Evolutionary conservation across 2,888 invertebrate genomes (phyloP).

Genomic region (Cephus spinipes): DNA sequence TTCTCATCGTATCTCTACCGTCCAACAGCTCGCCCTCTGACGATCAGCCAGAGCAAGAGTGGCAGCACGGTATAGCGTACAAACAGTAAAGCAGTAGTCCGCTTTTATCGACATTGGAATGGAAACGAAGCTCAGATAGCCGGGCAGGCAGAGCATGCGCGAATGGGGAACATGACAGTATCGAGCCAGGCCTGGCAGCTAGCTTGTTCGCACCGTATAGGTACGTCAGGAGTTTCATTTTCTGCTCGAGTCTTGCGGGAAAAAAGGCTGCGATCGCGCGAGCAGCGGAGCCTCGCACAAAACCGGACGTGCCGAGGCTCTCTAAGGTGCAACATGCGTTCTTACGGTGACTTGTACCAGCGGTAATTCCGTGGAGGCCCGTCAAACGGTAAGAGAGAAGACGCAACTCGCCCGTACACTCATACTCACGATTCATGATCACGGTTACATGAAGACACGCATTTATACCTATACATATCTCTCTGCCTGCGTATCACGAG

Average conservation of each 20-base stretch:
- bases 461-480: no score
- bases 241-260: background rate
- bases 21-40: no score
- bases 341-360: conserved; percentile 29
- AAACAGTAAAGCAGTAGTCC: conserved; percentile 10
- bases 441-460: no score
- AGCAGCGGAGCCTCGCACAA: background rate
- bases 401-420: no score
- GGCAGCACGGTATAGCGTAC: conserved; percentile 18
- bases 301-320: conserved; percentile 2
- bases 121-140: conserved; percentile 21
- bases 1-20: no score
- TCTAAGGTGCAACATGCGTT: background rate
- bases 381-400: conserved; percentile 25
- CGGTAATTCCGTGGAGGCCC: conserved; percentile 51
- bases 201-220: conserved; percentile 29
- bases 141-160: conserved; percentile 48
- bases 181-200: conserved; percentile 61
- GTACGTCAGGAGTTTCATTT: conserved; percentile 3
- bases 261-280: no score
- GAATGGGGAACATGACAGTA: conserved; percentile 56
- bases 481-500: no score
- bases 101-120: conserved; percentile 28
- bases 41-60: no score
- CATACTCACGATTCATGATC: no score